These are phyloP conservation scores for Acrocyrtus sp. DNA, from an alignment of 2,888 invertebrate species.

Conservation along the genomic window DNA sequence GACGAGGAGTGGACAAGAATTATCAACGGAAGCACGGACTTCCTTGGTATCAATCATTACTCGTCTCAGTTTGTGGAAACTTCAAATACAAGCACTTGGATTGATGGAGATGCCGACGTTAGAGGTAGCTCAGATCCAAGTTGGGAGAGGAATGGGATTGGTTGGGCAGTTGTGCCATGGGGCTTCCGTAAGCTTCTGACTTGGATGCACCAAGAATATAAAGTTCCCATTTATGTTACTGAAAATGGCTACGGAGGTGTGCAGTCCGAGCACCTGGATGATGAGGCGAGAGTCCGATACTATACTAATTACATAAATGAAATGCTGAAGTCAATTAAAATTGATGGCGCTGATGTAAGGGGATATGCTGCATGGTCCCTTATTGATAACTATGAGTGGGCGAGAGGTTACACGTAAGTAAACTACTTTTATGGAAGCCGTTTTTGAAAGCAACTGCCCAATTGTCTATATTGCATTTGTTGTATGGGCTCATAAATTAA, in stretches of 20 bases:
- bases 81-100: slow-evolving; percentile 24
- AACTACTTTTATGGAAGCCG: background rate
- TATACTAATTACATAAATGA: slow-evolving; percentile 57
- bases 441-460: too few relatives aligned
- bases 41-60: slow-evolving; percentile 61
- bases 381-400: slow-evolving; percentile 61
- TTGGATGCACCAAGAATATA: slow-evolving; percentile 56
- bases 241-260: slow-evolving; percentile 59
- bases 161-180: slow-evolving; percentile 60
- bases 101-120: slow-evolving; percentile 53
- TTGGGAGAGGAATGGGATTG: slow-evolving; percentile 55
- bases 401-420: slow-evolving; percentile 39
- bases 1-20: slow-evolving; percentile 50
- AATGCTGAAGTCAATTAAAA: slow-evolving; percentile 54
- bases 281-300: slow-evolving; percentile 49
- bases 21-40: slow-evolving; percentile 59
- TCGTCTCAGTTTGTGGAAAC: slow-evolving; percentile 37
- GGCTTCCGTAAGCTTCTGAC: slow-evolving; percentile 54
- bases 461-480: background rate
- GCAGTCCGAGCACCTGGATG: slow-evolving; percentile 39
- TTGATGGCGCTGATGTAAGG: slow-evolving; percentile 58
- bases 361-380: slow-evolving; percentile 61
- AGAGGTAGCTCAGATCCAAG: slow-evolving; percentile 44
- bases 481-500: background rate
- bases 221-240: slow-evolving; percentile 51